A percentile compares a stretch with the other conserved stretches of the same genome.
Conservation (phyloP, 2,113 vertebrate genomes). For the Artemisiospiza belli region DNA sequence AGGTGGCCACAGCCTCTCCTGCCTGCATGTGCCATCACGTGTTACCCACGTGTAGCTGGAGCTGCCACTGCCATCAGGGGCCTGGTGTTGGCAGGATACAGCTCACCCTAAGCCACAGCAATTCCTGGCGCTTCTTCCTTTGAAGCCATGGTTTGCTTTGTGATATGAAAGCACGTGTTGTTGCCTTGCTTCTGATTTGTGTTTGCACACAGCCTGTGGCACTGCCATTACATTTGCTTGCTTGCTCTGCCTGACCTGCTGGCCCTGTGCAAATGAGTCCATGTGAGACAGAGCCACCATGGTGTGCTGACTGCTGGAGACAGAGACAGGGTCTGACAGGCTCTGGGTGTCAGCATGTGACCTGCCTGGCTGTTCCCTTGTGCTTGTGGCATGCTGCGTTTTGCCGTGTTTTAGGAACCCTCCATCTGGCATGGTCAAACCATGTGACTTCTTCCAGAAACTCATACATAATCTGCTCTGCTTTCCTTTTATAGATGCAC, state of each 20-base stretch:
- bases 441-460: constrained; percentile 21
- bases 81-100: neutral
- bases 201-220: neutral
- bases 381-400: neutral
- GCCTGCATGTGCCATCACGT: neutral
- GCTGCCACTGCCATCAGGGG: neutral
- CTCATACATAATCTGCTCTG: neutral
- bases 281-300: neutral
- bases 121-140: neutral
- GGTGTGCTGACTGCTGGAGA: neutral
- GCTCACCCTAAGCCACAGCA: neutral
- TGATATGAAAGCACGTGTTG: neutral
- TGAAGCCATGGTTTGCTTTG: neutral
- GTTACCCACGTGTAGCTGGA: neutral
- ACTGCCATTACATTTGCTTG: neutral
- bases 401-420: neutral
- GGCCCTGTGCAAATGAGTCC: neutral
- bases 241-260: neutral
- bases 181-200: neutral
- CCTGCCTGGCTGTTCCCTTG: neutral
- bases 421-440: neutral
- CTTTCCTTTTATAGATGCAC: neutral
- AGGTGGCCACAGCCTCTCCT: neutral
- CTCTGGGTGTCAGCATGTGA: neutral
- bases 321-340: neutral